phyloP scores from a whole-genome alignment of 2,888 invertebrate genomes.

The Coenonympha arcania region DNA sequence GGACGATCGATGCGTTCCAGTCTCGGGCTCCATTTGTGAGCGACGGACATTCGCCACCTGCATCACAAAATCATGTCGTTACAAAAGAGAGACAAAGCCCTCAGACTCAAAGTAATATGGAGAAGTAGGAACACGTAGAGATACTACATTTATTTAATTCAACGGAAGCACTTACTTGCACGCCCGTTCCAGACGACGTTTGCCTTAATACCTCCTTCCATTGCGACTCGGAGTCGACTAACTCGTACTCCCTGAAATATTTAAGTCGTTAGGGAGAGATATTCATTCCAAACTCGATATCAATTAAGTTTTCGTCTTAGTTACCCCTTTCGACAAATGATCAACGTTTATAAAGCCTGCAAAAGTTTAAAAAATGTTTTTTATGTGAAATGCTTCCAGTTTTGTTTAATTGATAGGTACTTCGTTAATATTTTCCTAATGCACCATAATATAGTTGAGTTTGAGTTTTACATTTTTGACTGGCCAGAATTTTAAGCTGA shows the following conservation, averaged over 20 bases:
- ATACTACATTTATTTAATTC: slow-evolving; percentile 16
- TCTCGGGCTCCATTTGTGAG: slow-evolving; percentile 65
- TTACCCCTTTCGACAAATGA: slow-evolving; percentile 6
- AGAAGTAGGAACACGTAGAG: slow-evolving; percentile 3
- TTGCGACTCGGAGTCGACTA: slow-evolving; percentile 90
- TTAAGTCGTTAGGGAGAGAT: slow-evolving; percentile 15
- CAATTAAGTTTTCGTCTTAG: slow-evolving; percentile 15
- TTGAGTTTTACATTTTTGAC: too few species aligned
- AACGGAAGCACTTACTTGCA: slow-evolving; percentile 51
- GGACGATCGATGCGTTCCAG: slow-evolving; percentile 72
- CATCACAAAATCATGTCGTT: slow-evolving; percentile 13
- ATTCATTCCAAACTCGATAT: slow-evolving; percentile 13
- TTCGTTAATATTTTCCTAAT: too few species aligned
- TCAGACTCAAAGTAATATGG: background rate
- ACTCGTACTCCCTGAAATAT: slow-evolving; percentile 75
- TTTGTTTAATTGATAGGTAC: background rate
- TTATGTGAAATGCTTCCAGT: background rate
- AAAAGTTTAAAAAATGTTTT: slow-evolving; percentile 13
- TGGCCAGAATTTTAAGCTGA: too few species aligned
- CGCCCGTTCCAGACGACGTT: slow-evolving; percentile 71
- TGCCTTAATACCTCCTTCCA: slow-evolving; percentile 91
- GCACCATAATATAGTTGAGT: too few species aligned
- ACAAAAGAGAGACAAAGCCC: slow-evolving; percentile 9
- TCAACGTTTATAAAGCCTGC: slow-evolving; percentile 3
- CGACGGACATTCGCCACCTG: slow-evolving; percentile 82